Percentiles rank a stretch among this genome's conserved stretches.
Conservation (phyloP, 2,888 invertebrate species). For the Poecilobothrus nobilitatus region DNA sequence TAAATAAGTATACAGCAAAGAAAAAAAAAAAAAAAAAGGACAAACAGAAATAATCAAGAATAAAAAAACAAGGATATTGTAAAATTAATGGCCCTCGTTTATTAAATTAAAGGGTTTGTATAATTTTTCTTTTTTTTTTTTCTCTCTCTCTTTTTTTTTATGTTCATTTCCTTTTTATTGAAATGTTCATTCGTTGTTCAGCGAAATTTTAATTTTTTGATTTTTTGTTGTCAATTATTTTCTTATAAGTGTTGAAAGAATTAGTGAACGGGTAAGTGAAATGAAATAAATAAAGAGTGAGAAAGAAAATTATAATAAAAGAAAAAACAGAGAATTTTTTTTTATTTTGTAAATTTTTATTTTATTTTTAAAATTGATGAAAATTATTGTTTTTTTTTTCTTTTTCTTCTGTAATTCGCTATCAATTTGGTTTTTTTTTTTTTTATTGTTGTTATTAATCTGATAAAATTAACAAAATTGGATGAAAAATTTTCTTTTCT, state of each 20-base stretch:
- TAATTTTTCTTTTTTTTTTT: neutral
- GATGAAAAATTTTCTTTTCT: neutral
- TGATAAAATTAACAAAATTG: neutral
- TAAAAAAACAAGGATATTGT: neutral
- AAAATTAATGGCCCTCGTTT: neutral
- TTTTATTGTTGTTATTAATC: neutral
- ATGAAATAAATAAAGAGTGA: neutral
- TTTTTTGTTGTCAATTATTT: neutral
- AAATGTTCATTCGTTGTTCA: neutral
- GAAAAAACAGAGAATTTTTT: neutral
- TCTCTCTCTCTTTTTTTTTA: too few relatives aligned
- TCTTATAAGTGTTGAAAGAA: neutral
- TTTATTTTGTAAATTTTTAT: neutral
- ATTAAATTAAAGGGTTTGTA: neutral
- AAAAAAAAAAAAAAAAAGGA: neutral
- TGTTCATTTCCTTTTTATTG: neutral
- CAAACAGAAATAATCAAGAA: neutral
- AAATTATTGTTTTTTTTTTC: neutral
- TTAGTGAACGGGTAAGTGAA: too few relatives aligned
- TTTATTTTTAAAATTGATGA: neutral
- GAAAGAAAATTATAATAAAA: neutral
- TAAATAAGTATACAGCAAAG: neutral
- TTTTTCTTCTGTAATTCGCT: too few relatives aligned
- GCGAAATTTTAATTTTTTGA: neutral
- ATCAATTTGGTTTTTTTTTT: neutral